Evolutionary conservation across 1,140 invertebrate genomes (phyloP).

Genomic region (Drosophila dunni): DNA sequence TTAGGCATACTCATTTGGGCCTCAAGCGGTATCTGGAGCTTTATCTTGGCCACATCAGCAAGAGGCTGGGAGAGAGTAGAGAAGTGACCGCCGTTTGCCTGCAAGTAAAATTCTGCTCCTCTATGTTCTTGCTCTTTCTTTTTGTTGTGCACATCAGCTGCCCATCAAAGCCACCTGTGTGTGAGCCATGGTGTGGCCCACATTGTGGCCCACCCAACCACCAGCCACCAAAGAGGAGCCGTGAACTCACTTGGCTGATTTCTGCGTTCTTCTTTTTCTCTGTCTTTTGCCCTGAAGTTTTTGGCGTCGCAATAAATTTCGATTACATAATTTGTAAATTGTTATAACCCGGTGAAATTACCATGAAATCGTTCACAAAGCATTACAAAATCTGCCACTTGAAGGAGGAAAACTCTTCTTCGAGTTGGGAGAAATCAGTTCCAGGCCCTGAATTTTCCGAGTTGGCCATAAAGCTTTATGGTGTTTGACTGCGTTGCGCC

Average conservation of each 20-base stretch:
- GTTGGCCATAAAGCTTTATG: conserved; percentile 71
- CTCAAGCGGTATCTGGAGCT: conserved; percentile 24
- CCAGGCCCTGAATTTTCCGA: background rate
- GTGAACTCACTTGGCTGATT: background rate
- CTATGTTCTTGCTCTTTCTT: conserved; percentile 18
- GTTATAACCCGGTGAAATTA: conserved; percentile 80
- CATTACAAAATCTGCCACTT: conserved; percentile 79
- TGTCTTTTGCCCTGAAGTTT: background rate
- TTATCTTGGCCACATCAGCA: conserved; percentile 30
- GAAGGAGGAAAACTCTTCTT: conserved; percentile 23
- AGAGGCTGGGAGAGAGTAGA: background rate
- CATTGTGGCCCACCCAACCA: conserved; percentile 25
- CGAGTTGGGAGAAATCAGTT: background rate
- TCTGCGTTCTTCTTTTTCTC: background rate
- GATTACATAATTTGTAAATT: conserved; percentile 81
- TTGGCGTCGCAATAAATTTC: conserved; percentile 66
- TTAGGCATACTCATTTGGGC: conserved; percentile 6
- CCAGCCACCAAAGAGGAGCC: background rate
- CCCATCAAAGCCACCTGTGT: conserved; percentile 75
- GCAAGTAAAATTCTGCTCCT: conserved; percentile 43
- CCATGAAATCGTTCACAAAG: conserved; percentile 78
- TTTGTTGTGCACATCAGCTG: conserved; percentile 55
- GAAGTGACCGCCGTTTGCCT: conserved; percentile 41
- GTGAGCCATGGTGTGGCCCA: conserved; percentile 25
- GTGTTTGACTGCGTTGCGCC: conserved; percentile 60